phyloP scores from a whole-genome alignment of 2,888 invertebrate species.

The Muscina levida region DNA sequence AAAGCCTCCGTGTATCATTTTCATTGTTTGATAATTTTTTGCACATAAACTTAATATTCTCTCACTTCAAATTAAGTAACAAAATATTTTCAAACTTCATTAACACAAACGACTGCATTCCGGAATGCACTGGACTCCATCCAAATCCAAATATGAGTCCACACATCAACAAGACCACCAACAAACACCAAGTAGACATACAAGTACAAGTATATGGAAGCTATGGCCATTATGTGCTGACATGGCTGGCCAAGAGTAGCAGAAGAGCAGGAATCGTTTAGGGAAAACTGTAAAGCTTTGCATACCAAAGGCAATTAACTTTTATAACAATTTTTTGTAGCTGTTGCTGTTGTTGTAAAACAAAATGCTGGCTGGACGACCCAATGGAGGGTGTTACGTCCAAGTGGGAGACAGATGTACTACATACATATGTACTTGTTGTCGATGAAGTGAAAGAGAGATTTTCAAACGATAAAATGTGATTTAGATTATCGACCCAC shows the following conservation, averaged over 20 bases:
- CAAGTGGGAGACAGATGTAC: neutral
- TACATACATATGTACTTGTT: neutral
- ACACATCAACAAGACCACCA: neutral
- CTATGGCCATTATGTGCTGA: neutral
- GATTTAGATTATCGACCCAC: slow-evolving; percentile 58
- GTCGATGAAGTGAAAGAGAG: slow-evolving; percentile 17
- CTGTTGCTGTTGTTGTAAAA: slow-evolving; percentile 12
- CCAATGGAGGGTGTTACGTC: slow-evolving; percentile 15
- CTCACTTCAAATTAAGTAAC: slow-evolving; percentile 6
- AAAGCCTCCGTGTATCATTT: slow-evolving; percentile 4
- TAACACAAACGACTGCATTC: slow-evolving; percentile 18
- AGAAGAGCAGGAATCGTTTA: neutral
- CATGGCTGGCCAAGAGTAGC: neutral
- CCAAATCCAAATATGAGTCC: neutral
- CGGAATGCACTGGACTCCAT: neutral
- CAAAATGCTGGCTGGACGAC: slow-evolving; percentile 31
- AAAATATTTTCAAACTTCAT: slow-evolving; percentile 32
- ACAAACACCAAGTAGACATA: neutral
- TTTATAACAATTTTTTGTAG: slow-evolving; percentile 34
- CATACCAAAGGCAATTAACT: slow-evolving; percentile 59
- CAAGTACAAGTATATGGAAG: neutral
- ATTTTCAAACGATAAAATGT: slow-evolving; percentile 59
- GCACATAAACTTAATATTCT: neutral
- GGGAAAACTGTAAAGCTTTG: slow-evolving; percentile 41
- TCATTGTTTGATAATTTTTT: slow-evolving; percentile 15